Evolutionary conservation across 1,140 invertebrate species (phyloP).

Genomic region (Drosophila parvula): DNA sequence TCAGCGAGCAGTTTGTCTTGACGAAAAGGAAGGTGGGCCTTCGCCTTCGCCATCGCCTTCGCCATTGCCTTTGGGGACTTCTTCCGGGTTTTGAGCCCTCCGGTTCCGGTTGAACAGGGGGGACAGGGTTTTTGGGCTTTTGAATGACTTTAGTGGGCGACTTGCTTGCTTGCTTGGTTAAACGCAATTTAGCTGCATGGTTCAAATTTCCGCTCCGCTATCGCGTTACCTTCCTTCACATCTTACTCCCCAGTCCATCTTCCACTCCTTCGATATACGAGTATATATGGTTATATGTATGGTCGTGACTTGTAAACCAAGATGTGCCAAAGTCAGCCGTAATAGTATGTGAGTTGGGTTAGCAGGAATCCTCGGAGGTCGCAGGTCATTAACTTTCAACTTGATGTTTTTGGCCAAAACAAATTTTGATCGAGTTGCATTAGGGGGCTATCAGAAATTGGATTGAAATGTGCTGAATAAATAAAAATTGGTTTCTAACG

Average conservation of each 20-base stretch:
- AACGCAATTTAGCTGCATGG: constrained; percentile 79
- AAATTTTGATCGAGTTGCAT: constrained; percentile 8
- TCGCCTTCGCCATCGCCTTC: not conserved
- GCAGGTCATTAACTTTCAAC: not conserved
- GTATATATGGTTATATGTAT: constrained; percentile 7
- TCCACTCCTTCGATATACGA: not conserved
- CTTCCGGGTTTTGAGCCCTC: constrained; percentile 10
- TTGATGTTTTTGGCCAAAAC: constrained; percentile 8
- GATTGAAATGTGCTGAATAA: not conserved
- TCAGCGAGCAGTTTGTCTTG: constrained; percentile 66
- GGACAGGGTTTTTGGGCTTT: constrained; percentile 9
- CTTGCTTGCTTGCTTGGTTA: constrained; percentile 63
- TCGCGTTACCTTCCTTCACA: constrained; percentile 51
- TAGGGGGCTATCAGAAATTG: not conserved
- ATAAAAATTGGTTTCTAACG: constrained; percentile 6
- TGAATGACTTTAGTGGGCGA: constrained; percentile 36
- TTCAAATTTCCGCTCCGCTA: constrained; percentile 72
- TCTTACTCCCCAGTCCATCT: constrained; percentile 5
- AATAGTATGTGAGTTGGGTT: constrained; percentile 22
- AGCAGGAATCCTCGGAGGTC: not conserved
- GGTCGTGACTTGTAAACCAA: constrained; percentile 22
- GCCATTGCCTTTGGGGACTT: constrained; percentile 3
- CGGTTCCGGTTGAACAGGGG: constrained; percentile 15
- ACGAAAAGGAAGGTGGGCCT: constrained; percentile 18
- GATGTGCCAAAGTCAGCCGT: constrained; percentile 9